Evolutionary conservation across 2,888 invertebrate species (phyloP).

Genomic region (Helleia helle): DNA sequence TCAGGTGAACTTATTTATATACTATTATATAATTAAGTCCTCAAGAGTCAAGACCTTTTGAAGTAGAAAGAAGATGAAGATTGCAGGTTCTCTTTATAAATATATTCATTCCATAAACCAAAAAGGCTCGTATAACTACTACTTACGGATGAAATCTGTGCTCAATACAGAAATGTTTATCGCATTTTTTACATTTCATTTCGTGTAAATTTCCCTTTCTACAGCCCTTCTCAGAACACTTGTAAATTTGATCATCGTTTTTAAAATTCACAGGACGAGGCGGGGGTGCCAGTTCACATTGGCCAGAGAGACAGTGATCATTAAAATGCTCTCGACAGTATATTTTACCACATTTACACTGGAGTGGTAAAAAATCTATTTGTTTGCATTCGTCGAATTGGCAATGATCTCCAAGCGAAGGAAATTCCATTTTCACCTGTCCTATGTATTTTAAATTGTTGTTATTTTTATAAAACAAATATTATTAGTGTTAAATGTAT

Average conservation of each 20-base stretch:
- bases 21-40: no score
- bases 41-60: no score
- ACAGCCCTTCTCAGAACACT: constrained; percentile 75
- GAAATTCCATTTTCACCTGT: constrained; percentile 81
- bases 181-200: constrained; percentile 78
- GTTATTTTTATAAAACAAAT: background rate
- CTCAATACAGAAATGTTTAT: constrained; percentile 79
- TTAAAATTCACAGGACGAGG: constrained; percentile 49
- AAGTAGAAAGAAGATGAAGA: no score
- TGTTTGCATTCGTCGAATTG: constrained; percentile 75
- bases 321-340: constrained; percentile 82
- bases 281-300: constrained; percentile 51
- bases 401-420: constrained; percentile 80
- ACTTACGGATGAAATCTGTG: constrained; percentile 77
- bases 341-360: constrained; percentile 76
- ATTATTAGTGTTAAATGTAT: no score
- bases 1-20: no score
- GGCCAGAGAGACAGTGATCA: constrained; percentile 68
- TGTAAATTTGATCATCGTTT: constrained; percentile 53
- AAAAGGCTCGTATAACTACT: no score
- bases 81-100: no score
- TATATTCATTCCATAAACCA: no score
- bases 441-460: no score
- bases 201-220: constrained; percentile 75
- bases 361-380: constrained; percentile 81